Evolutionary conservation across 2,888 invertebrate genomes (phyloP).

Genomic region (Nemotelus pantherinus): DNA sequence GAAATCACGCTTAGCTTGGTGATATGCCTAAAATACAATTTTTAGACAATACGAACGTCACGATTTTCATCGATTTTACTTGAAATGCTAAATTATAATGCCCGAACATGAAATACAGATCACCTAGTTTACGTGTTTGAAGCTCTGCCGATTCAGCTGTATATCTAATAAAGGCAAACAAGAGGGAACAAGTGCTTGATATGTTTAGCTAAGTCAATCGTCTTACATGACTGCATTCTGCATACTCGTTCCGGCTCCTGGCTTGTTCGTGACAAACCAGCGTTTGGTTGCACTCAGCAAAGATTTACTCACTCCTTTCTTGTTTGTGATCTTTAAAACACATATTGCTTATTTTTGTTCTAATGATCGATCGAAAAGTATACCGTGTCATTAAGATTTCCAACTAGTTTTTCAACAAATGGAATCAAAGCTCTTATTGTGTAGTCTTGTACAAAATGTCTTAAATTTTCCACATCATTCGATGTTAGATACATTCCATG

Average conservation of each 20-base stretch:
- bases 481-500: slow-evolving; percentile 81
- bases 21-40: slow-evolving; percentile 73
- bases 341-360: slow-evolving; percentile 21
- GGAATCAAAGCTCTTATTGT: slow-evolving; percentile 86
- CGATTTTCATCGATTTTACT: slow-evolving; percentile 51
- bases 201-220: slow-evolving; percentile 3
- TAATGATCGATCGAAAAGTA: slow-evolving; percentile 54
- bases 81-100: slow-evolving; percentile 92
- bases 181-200: no score
- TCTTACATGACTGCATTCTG: slow-evolving; percentile 86
- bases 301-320: slow-evolving; percentile 92
- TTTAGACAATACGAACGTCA: not conserved
- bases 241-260: slow-evolving; percentile 75
- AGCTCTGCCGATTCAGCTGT: slow-evolving; percentile 87
- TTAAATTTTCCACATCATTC: slow-evolving; percentile 86
- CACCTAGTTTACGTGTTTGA: slow-evolving; percentile 91
- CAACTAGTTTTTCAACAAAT: slow-evolving; percentile 90
- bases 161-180: slow-evolving; percentile 68
- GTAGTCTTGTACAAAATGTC: slow-evolving; percentile 88
- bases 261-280: slow-evolving; percentile 93
- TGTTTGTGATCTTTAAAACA: slow-evolving; percentile 74
- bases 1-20: slow-evolving; percentile 97
- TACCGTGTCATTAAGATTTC: slow-evolving; percentile 79
- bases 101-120: slow-evolving; percentile 95
- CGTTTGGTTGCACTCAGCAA: slow-evolving; percentile 93